These are phyloP conservation scores for Acrobasis consociella DNA, from an alignment of 2,888 invertebrate species.

Conservation along the genomic window DNA sequence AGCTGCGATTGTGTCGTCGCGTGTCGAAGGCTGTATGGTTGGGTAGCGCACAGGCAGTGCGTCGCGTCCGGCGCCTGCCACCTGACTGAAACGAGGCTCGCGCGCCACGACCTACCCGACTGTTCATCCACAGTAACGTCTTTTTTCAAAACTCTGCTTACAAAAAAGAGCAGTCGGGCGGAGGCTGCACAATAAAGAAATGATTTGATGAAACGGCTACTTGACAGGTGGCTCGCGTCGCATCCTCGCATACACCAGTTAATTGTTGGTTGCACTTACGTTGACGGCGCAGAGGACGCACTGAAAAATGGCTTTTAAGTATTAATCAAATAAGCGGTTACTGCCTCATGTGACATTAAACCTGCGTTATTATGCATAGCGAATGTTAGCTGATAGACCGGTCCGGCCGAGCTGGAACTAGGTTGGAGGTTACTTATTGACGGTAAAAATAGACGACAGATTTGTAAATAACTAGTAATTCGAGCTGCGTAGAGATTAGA, in stretches of 20 bases:
- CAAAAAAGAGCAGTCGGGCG: slow-evolving; percentile 70
- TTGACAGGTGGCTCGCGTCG: slow-evolving; percentile 79
- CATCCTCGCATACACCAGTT: slow-evolving; percentile 65
- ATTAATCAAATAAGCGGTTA: slow-evolving; percentile 78
- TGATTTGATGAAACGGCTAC: slow-evolving; percentile 79
- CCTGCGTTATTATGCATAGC: slow-evolving; percentile 54
- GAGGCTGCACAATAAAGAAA: slow-evolving; percentile 79
- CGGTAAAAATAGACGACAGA: slow-evolving; percentile 27
- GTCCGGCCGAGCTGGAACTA: slow-evolving; percentile 23
- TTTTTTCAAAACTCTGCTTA: slow-evolving; percentile 72
- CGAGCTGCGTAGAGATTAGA: slow-evolving; percentile 29
- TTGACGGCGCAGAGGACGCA: slow-evolving; percentile 58
- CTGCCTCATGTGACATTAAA: slow-evolving; percentile 63
- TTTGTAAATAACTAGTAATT: slow-evolving; percentile 23
- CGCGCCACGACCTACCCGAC: slow-evolving; percentile 80
- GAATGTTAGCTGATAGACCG: slow-evolving; percentile 50
- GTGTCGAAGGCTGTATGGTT: slow-evolving; percentile 56
- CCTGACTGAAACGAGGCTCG: slow-evolving; percentile 77
- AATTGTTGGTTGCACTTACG: slow-evolving; percentile 71
- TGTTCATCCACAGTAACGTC: slow-evolving; percentile 66
- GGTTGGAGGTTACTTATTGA: slow-evolving; percentile 27
- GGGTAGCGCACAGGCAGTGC: slow-evolving; percentile 52
- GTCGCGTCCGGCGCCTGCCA: slow-evolving; percentile 75
- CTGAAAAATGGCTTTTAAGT: slow-evolving; percentile 75
- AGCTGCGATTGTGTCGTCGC: slow-evolving; percentile 32